Conservation (phyloP, 2,797 vertebrate species). For the Darevskia nairensis region DNA sequence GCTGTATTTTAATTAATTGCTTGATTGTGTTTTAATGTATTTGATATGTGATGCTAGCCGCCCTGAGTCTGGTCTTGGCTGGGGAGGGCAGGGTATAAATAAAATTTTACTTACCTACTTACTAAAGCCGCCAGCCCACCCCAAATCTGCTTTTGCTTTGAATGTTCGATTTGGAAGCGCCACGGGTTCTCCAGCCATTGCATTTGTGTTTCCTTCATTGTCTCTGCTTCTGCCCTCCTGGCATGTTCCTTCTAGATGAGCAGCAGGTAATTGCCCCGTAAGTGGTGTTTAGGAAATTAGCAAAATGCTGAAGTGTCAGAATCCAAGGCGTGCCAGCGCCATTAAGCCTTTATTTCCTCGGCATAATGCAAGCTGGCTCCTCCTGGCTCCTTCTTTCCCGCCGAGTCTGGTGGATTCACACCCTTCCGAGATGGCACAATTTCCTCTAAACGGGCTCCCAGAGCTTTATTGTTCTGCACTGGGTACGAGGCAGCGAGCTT, state of each 20-base stretch:
- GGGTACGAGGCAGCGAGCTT: not conserved
- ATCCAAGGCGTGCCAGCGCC: conserved; percentile 6
- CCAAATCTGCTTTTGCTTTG: not conserved
- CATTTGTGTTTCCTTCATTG: not conserved
- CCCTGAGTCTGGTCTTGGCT: no score
- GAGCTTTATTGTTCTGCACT: not conserved
- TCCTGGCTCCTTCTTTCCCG: no score
- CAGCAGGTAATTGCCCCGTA: not conserved
- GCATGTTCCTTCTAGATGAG: conserved; percentile 2
- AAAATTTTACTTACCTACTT: no score
- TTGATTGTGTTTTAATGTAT: no score
- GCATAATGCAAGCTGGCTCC: not conserved
- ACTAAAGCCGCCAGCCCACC: no score
- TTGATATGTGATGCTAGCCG: no score
- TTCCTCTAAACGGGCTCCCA: not conserved
- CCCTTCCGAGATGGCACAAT: not conserved
- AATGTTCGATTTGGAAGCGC: no score
- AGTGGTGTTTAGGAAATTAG: conserved; percentile 19
- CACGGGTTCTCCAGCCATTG: not conserved
- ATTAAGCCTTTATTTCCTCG: not conserved
- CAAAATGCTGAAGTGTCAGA: not conserved
- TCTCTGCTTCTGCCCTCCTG: not conserved
- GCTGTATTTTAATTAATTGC: no score
- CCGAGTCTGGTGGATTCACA: not conserved
- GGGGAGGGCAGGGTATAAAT: no score